Evolutionary conservation across 2,113 vertebrate species (phyloP).

Genomic region (Nerophis lumbriciformis): DNA sequence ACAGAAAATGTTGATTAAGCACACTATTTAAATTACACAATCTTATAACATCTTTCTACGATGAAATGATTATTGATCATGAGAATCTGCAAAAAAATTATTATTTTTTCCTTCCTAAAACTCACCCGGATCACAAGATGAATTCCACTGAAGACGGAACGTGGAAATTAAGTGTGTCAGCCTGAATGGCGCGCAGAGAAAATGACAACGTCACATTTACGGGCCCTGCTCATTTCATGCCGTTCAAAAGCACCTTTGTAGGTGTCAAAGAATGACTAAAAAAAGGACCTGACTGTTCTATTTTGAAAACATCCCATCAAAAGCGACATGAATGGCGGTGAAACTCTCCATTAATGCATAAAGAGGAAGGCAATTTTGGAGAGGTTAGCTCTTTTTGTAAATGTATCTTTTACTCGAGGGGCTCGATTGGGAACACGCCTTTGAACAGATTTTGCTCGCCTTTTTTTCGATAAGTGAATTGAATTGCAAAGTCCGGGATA

Average conservation of each 20-base stretch:
- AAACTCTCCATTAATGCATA: constrained; percentile 27
- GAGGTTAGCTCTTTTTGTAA: constrained; percentile 40
- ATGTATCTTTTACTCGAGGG: constrained; percentile 38
- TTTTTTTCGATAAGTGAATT: constrained; percentile 57
- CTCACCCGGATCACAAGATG: constrained; percentile 13
- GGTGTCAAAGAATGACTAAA: constrained; percentile 37
- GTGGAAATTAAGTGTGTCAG: background rate
- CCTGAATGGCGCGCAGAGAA: constrained; percentile 19
- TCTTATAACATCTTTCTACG: constrained; percentile 15
- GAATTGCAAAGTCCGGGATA: constrained; percentile 62
- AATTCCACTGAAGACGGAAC: constrained; percentile 13
- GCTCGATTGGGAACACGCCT: constrained; percentile 39
- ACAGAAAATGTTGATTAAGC: constrained; percentile 1
- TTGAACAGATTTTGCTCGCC: constrained; percentile 31
- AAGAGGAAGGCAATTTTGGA: constrained; percentile 47
- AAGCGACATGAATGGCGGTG: constrained; percentile 33
- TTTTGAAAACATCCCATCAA: constrained; percentile 49
- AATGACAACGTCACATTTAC: constrained; percentile 19
- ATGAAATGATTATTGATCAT: constrained; percentile 26
- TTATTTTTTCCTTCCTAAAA: constrained; percentile 12
- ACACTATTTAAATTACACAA: background rate
- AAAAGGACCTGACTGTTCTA: constrained; percentile 37
- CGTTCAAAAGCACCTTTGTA: constrained; percentile 27
- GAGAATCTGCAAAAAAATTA: constrained; percentile 28
- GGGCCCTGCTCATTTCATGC: constrained; percentile 2